Conservation (phyloP, 2,797 vertebrate species). For the Australoheros facetus region DNA sequence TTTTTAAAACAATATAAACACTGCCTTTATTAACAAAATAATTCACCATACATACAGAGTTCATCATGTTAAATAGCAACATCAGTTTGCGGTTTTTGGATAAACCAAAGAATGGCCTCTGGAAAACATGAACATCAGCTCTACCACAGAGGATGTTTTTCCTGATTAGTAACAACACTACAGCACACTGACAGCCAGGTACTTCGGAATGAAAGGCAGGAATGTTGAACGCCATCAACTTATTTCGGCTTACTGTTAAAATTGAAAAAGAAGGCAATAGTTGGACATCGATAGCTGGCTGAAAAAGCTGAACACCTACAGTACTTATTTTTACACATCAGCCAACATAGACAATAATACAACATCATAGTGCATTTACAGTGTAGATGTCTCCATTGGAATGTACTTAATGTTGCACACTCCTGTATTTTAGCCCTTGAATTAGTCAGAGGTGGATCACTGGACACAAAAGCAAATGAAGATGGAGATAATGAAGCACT, state of each 20-base stretch:
- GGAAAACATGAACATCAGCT: conserved; percentile 50
- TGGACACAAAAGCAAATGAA: conserved; percentile 21
- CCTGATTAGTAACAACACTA: conserved; percentile 67
- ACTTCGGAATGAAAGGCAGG: conserved; percentile 65
- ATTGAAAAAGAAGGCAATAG: conserved; percentile 51
- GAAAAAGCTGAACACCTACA: conserved; percentile 63
- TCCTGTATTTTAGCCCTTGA: conserved; percentile 81
- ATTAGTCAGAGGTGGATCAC: conserved; percentile 41
- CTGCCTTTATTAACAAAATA: conserved; percentile 84
- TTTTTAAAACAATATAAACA: conserved; percentile 69
- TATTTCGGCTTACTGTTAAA: conserved; percentile 34
- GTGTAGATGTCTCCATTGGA: conserved; percentile 79
- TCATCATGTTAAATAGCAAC: conserved; percentile 77
- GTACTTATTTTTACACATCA: conserved; percentile 58
- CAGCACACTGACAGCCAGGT: conserved; percentile 49
- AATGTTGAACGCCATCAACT: conserved; percentile 63
- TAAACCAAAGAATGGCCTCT: conserved; percentile 37
- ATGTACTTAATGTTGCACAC: conserved; percentile 72
- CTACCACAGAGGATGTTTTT: conserved; percentile 61
- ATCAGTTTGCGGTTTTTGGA: conserved; percentile 57
- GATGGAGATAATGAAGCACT: conserved; percentile 19
- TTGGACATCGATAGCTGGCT: conserved; percentile 61
- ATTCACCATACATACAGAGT: conserved; percentile 77
- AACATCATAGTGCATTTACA: conserved; percentile 74
- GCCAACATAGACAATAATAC: conserved; percentile 60